phyloP scores from a whole-genome alignment of 2,888 invertebrate genomes.

The Drosophila leonis region DNA sequence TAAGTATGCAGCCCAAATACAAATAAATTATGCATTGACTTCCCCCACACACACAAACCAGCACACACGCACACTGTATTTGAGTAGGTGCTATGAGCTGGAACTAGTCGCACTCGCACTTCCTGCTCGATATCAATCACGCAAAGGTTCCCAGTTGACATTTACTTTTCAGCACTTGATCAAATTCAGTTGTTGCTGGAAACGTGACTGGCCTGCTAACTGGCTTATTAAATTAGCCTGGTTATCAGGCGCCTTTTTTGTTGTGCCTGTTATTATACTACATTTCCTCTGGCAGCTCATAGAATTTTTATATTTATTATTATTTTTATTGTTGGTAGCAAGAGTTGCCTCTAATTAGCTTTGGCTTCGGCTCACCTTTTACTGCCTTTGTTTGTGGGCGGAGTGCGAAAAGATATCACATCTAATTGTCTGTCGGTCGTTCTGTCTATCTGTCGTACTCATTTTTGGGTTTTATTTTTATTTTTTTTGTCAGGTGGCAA shows the following conservation, averaged over 20 bases:
- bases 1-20: slow-evolving; percentile 42
- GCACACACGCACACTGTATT: background rate
- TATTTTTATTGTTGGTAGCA: slow-evolving; percentile 24
- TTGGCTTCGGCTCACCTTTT: slow-evolving; percentile 6
- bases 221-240: slow-evolving; percentile 41
- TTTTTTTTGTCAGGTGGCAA: slow-evolving; percentile 19
- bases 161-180: slow-evolving; percentile 54
- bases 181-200: slow-evolving; percentile 27
- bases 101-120: slow-evolving; percentile 33
- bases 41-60: slow-evolving; percentile 34
- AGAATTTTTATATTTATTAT: slow-evolving; percentile 23
- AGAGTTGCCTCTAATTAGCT: slow-evolving; percentile 35
- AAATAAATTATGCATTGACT: slow-evolving; percentile 60
- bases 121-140: slow-evolving; percentile 75
- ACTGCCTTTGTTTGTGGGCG: slow-evolving; percentile 11
- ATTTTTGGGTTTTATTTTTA: background rate
- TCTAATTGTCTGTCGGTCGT: slow-evolving; percentile 15
- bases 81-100: slow-evolving; percentile 7
- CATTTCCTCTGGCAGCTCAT: slow-evolving; percentile 5
- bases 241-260: slow-evolving; percentile 17
- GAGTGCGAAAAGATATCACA: slow-evolving; percentile 38
- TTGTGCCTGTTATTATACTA: background rate
- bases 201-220: slow-evolving; percentile 66
- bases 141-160: slow-evolving; percentile 59
- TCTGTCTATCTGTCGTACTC: background rate